Percentiles rank a stretch among this genome's conserved stretches.
Conservation (phyloP, 2,113 vertebrate genomes). For the Apodemus speciosus region DNA sequence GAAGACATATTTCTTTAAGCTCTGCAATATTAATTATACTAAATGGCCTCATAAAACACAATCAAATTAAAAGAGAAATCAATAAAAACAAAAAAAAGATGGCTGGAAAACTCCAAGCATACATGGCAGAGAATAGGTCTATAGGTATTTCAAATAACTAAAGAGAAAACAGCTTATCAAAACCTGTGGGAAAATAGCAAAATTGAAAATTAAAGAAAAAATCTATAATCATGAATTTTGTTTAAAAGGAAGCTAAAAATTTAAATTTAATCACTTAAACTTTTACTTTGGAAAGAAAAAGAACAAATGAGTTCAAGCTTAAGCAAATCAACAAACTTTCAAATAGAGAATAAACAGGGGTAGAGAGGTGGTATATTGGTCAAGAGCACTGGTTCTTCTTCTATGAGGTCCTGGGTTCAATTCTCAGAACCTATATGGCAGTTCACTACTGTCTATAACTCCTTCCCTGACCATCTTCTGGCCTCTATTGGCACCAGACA, state of each 20-base stretch:
- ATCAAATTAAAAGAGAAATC: not conserved
- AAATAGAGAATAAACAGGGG: not conserved
- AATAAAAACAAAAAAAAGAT: not conserved
- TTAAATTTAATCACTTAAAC: not conserved
- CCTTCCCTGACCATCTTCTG: too few species aligned
- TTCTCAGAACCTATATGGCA: too few species aligned
- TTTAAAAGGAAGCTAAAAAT: not conserved
- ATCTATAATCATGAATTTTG: not conserved
- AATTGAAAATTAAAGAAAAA: not conserved
- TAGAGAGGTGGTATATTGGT: too few species aligned
- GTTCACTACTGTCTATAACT: too few species aligned
- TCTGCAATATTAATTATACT: not conserved
- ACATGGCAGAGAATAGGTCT: not conserved
- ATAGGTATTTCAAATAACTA: not conserved
- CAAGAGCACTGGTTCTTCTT: too few species aligned
- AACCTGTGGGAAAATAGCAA: not conserved
- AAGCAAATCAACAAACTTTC: not conserved
- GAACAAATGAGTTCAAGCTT: not conserved
- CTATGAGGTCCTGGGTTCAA: too few species aligned
- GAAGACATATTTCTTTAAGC: not conserved
- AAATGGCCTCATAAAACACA: not conserved
- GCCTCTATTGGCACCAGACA: too few species aligned
- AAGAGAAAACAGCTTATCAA: not conserved
- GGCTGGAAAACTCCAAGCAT: not conserved
- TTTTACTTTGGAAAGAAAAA: not conserved